These are phyloP conservation scores for Pachydiplax longipennis DNA, from an alignment of 2,888 invertebrate species.

Conservation along the genomic window DNA sequence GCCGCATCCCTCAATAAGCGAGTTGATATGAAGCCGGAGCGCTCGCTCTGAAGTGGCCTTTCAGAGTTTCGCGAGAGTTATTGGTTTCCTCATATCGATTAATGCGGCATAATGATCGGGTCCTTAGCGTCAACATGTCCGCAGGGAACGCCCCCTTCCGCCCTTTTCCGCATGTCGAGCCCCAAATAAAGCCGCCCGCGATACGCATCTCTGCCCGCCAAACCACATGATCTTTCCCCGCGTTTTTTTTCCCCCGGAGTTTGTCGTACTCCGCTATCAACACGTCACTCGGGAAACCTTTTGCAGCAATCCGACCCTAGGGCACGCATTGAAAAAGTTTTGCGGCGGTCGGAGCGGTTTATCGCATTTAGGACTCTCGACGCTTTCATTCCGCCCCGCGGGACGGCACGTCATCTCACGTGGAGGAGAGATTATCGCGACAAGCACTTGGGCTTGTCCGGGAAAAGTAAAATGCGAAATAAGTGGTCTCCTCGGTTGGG, in stretches of 20 bases:
- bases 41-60: background rate
- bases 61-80: background rate
- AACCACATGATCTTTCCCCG: background rate
- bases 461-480: no score
- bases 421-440: background rate
- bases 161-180: background rate
- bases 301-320: background rate
- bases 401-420: background rate
- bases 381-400: background rate
- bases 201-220: background rate
- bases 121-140: background rate
- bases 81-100: background rate
- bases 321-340: background rate
- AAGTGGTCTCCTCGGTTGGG: no score
- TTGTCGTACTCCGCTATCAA: background rate
- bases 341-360: background rate
- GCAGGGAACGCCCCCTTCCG: background rate
- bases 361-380: background rate
- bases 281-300: background rate
- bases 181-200: background rate
- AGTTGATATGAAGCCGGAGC: background rate
- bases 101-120: background rate
- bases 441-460: no score
- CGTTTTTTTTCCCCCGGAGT: background rate
- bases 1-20: background rate